A percentile compares a stretch with the other conserved stretches of the same genome.
Evolutionary conservation across 1,140 invertebrate genomes (phyloP).

Genomic region (Phocides pigmalion): DNA sequence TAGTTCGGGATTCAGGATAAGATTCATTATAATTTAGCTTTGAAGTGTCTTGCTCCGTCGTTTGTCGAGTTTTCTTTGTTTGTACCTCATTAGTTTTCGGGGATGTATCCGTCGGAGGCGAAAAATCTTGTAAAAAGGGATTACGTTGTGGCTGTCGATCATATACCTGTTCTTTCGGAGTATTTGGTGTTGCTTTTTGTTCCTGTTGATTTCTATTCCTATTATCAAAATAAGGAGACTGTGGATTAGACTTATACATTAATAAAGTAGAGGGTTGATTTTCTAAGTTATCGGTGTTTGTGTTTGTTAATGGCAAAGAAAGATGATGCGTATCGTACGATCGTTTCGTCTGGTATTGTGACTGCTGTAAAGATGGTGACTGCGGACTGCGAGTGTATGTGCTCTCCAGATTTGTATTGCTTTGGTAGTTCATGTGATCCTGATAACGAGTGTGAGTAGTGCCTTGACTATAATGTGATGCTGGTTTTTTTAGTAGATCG

Average conservation of each 20-base stretch:
- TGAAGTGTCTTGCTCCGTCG: conserved; percentile 39
- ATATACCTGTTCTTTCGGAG: conserved; percentile 54
- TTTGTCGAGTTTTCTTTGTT: conserved; percentile 12
- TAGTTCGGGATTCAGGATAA: conserved; percentile 55
- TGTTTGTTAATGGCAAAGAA: conserved; percentile 74
- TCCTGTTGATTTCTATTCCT: conserved; percentile 75
- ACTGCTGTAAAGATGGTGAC: conserved; percentile 55
- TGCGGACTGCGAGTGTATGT: conserved; percentile 68
- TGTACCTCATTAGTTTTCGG: conserved; percentile 42
- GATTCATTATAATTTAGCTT: conserved; percentile 49
- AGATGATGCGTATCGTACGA: conserved; percentile 76
- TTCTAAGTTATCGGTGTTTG: conserved; percentile 67
- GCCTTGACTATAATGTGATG: conserved; percentile 77
- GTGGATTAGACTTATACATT: conserved; percentile 64
- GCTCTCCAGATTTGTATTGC: conserved; percentile 59
- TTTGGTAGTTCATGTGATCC: conserved; percentile 64
- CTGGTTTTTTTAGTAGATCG: conserved; percentile 79
- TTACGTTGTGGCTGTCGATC: conserved; percentile 63
- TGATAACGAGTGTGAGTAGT: conserved; percentile 67
- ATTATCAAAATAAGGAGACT: conserved; percentile 78
- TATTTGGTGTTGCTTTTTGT: conserved; percentile 38
- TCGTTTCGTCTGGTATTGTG: conserved; percentile 66
- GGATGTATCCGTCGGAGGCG: conserved; percentile 44
- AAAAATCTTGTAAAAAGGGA: conserved; percentile 69
- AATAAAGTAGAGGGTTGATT: conserved; percentile 59